Evolutionary conservation across 2,797 vertebrate species (phyloP), one percentile per base, ranked within the genome.

Genomic region (Rousettus madagascariensis): DNA sequence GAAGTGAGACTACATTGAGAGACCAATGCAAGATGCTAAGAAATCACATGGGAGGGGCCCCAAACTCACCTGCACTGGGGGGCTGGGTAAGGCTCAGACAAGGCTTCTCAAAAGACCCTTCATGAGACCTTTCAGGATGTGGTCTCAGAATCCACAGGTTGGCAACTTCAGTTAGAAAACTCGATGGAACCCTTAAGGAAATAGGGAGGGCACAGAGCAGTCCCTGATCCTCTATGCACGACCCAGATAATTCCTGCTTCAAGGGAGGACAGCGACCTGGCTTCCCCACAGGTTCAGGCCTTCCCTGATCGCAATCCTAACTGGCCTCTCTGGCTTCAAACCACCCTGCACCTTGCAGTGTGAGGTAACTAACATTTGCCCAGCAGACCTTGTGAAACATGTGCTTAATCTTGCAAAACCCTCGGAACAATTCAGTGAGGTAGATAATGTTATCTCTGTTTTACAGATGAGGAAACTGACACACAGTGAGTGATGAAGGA

Each of bases 391-490:
- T 46, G 43, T 1, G 46, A 79, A 43, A n/a, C 24, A 66, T 33
- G 12, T 0, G 20, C 65, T 46, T 30, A 36, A 22, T 6, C 20
- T 72, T 30, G 63, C 6, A 2, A 1, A n/a, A 72, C 10, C 33
- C 72, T 53, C 95, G 72, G 38, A 82, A 83, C 75, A 41, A 4
- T 69, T 43, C 86, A 33, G 13, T 6, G 19, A 68, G 17, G 46
- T 2, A 5, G 30, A 65, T 3, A 4, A 0, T 17, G 5, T 78
- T n/a, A 68, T 13, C 28, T 24, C 43, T 28, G 9, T 20, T 38
- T 84, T 51, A 86, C 41, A 94, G 91, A 92, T 33, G 33, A 92
- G 57, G 61, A 95, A 65, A 74, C 51, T 2, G 17, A 92, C 61
- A 38, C 43, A 5, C 43, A 11, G 36, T 0, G 0, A 11, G 36